A percentile compares a stretch with the other conserved stretches of the same genome.
Evolutionary conservation across 1,140 invertebrate species (phyloP).

Genomic region (Streblospio benedicti): DNA sequence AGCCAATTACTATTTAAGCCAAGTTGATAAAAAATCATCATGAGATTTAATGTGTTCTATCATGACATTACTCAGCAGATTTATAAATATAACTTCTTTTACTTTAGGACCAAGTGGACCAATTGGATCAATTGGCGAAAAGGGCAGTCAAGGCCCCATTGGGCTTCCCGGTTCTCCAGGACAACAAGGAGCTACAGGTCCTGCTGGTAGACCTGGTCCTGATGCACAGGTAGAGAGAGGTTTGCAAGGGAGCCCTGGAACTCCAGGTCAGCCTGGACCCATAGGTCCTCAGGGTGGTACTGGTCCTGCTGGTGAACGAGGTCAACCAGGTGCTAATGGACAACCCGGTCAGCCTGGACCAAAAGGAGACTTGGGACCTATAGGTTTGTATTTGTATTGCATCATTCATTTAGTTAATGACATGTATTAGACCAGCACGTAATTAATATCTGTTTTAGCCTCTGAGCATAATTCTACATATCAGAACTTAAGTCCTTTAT

Average conservation of each 20-base stretch:
- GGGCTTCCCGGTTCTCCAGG: background rate
- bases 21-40: background rate
- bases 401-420: too few relatives aligned
- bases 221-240: background rate
- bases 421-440: too few relatives aligned
- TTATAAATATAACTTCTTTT: background rate
- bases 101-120: background rate
- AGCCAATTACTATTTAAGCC: background rate
- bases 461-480: too few relatives aligned
- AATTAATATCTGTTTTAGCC: too few relatives aligned
- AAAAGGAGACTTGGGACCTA: background rate
- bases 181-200: background rate
- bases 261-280: conserved; percentile 3
- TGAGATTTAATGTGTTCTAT: background rate
- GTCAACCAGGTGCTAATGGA: conserved; percentile 12
- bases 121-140: too few relatives aligned
- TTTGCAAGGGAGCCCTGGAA: conserved; percentile 1
- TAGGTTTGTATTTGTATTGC: too few relatives aligned
- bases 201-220: conserved; percentile 1
- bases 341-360: background rate
- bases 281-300: conserved; percentile 7
- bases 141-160: too few relatives aligned
- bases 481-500: too few relatives aligned
- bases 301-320: conserved; percentile 6
- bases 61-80: background rate